Base-by-base conservation (phyloP, 2,113 vertebrate species). In the Catharus minimus region DNA sequence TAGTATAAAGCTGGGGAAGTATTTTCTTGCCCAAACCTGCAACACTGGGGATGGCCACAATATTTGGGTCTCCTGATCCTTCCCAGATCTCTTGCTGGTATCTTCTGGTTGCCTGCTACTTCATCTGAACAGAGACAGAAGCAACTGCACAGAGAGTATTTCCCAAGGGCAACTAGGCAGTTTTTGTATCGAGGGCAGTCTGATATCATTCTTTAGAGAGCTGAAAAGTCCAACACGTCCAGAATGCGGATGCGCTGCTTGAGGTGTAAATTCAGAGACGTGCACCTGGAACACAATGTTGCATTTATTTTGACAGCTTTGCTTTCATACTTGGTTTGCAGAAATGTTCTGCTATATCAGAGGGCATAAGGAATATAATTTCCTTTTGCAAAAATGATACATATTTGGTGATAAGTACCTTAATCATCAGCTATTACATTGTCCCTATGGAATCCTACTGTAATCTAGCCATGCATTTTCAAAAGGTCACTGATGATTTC, bases 281-380 rank as follows among this genome's bases (percentile, higher is more conserved):
- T 57, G 85, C 65, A 61, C 43, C 62, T 62, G 76, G 61, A 91
- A 91, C 46, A 82, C 22, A 75, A 58, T 15, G 18, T 38, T 89
- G 38, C n/a, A 38, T 82, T 68, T 82, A 21, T 90, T 86, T 56
- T 69, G 77, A 32, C 21, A 30, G 56, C 21, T 94, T 75, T 80
- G 47, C 49, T 95, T 96, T 96, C 41, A 60, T 75, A 67, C 33
- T 90, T 83, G 69, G 49, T 68, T 91, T 84, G 50, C 58, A 80
- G 79, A 62, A 76, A 84, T 83, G 57, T 76, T 77, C 23, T 91
- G 33, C 58, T 82, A 2, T 83, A 52, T 66, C 66, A 93, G 68
- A 75, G 33, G 75, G 14, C 72, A 86, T 57, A 62, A 82, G 33
- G 36, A 64, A 79, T 32, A 36, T 77, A 69, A 53, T 88, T 94